Evolutionary conservation across 2,113 vertebrate species (phyloP), one percentile per base, ranked within the genome.

Genomic region (Ptilorrhoa leucosticta): DNA sequence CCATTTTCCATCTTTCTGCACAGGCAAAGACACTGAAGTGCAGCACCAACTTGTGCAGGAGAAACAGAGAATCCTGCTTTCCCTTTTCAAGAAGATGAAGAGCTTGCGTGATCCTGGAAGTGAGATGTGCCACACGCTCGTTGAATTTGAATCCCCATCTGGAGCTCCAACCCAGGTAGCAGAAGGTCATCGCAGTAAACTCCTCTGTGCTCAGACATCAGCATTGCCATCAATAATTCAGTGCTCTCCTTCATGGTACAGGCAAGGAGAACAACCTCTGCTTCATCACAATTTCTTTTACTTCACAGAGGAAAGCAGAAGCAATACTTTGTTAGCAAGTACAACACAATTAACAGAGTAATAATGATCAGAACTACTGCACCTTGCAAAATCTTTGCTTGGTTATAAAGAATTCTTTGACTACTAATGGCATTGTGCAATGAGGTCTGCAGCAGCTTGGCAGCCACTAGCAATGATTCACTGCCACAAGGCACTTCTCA

Each of bases 1-100:
- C 23, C 7, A 65, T 80, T 78, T 78, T 70, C 50, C 33, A 3
- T 6, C 56, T n/a, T 50, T 78, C 80, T 68, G 30, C 80, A 61
- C 10, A 83, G 77, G 60, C 51, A 85, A 50, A 81, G 90, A 26
- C 33, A 24, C 44, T 70, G 53, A 60, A 57, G 37, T 15, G 1
- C 66, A 88, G 81, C 40, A 78, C 23, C 17, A 37, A 47, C 23
- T 64, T 11, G 9, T 12, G 39, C n/a, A 31, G n/a, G n/a, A 93
- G 72, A 79, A 94, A 61, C 33, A 78, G 66, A 83, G 87, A 54
- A 88, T 48, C 13, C 7, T 47, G 69, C 66, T 90, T 50, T 50
- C 63, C 80, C 69, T 33, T 81, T 83, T 87, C 88, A 94, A 42
- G 63, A 90, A 83, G 81, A 94, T 37, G 45, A 94, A 97, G 54